Percentiles rank a stretch among this genome's conserved stretches.
Conservation (phyloP, 2,888 invertebrate genomes). For the Eucera pruinosa region DNA sequence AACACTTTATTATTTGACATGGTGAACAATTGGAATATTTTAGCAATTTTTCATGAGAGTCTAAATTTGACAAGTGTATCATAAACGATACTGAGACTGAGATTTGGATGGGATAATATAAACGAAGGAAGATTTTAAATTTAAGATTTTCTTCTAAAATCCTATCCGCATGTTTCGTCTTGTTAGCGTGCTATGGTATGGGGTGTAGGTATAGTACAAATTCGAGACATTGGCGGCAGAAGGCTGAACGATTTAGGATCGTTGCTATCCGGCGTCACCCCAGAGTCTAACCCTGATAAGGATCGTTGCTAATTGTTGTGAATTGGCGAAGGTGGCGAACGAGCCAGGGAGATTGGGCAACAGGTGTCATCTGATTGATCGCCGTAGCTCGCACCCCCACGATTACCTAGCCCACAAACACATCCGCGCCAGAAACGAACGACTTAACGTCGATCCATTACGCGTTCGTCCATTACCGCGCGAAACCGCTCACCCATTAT, state of each 20-base stretch:
- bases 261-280: constrained; percentile 57
- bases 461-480: constrained; percentile 71
- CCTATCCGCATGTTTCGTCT: too few species aligned
- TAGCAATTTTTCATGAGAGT: too few species aligned
- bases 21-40: too few species aligned
- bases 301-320: constrained; percentile 83
- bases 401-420: constrained; percentile 82
- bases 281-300: constrained; percentile 79
- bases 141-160: too few species aligned
- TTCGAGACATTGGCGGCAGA: constrained; percentile 30
- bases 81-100: too few species aligned
- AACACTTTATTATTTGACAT: too few species aligned
- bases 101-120: too few species aligned
- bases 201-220: too few species aligned
- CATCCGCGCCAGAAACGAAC: constrained; percentile 78
- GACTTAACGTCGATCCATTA: constrained; percentile 80
- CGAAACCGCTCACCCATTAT: constrained; percentile 59
- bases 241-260: constrained; percentile 62
- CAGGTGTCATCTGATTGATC: constrained; percentile 85
- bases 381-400: constrained; percentile 80
- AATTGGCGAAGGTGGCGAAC: constrained; percentile 82
- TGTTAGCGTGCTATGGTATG: too few species aligned
- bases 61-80: too few species aligned
- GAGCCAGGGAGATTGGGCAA: constrained; percentile 81
- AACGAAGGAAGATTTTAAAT: too few species aligned